A percentile compares a stretch with the other conserved stretches of the same genome.
These are phyloP conservation scores for Brachyalestes nurse DNA, from an alignment of 2,797 vertebrate species.

Conservation along the genomic window DNA sequence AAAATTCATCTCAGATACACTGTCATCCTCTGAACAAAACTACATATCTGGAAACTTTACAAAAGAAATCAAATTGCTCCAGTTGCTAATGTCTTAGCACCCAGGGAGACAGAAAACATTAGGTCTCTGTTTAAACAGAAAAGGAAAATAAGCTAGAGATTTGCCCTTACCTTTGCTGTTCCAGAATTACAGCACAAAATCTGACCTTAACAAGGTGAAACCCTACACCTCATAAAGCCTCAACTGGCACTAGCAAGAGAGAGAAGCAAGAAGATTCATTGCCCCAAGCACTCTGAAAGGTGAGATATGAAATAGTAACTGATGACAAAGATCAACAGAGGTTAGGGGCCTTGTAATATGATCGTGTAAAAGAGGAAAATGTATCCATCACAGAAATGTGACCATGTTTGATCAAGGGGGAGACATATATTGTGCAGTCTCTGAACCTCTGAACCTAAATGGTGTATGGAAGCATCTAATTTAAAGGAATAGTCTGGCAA, in stretches of 20 bases:
- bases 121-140: not conserved
- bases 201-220: not conserved
- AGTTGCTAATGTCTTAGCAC: not conserved
- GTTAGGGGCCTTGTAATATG: not conserved
- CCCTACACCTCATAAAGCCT: not conserved
- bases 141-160: not conserved
- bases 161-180: not conserved
- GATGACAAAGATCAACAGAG: slow-evolving; percentile 7
- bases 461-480: not conserved
- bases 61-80: too few species aligned
- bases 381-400: slow-evolving; percentile 22
- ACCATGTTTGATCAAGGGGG: slow-evolving; percentile 3
- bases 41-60: too few species aligned
- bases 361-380: slow-evolving; percentile 1
- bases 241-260: not conserved
- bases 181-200: not conserved
- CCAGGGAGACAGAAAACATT: slow-evolving; percentile 5
- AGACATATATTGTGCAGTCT: slow-evolving; percentile 11
- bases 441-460: slow-evolving; percentile 7
- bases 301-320: not conserved
- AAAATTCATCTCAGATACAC: too few species aligned
- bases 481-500: too few species aligned
- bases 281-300: not conserved
- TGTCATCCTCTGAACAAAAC: too few species aligned
- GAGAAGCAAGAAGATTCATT: too few species aligned